Evolutionary conservation across 1,140 invertebrate species (phyloP).

Genomic region (Sweltsa coloradensis): DNA sequence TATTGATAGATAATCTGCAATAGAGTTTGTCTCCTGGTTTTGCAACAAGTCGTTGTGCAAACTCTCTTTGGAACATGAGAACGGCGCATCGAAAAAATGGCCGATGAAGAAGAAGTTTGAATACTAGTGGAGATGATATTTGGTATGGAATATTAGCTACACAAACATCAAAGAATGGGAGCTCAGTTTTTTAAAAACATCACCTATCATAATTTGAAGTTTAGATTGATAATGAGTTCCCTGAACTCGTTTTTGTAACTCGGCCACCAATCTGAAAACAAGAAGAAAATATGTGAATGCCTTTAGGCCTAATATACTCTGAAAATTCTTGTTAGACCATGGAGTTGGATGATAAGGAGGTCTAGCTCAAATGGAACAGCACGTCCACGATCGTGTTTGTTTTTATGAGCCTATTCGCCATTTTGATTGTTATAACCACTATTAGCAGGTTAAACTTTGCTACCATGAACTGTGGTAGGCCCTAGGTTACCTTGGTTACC

Average conservation of each 20-base stretch:
- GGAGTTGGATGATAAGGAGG: too few species aligned
- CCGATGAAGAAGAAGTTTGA: conserved; percentile 89
- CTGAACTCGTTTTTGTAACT: conserved; percentile 95
- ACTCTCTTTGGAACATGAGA: conserved; percentile 98
- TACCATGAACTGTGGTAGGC: too few species aligned
- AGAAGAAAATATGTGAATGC: background rate
- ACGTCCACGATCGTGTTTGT: too few species aligned
- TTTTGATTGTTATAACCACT: too few species aligned
- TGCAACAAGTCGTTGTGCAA: conserved; percentile 92
- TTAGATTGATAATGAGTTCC: conserved; percentile 77
- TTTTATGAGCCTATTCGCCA: too few species aligned
- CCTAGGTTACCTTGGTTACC: too few species aligned
- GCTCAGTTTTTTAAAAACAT: conserved; percentile 85
- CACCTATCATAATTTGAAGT: conserved; percentile 85
- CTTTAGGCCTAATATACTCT: background rate
- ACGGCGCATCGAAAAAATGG: conserved; percentile 79
- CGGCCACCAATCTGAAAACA: conserved; percentile 78
- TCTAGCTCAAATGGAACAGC: too few species aligned
- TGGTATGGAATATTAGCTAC: conserved; percentile 99
- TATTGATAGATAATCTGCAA: conserved; percentile 92
- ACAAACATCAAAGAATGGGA: conserved; percentile 99
- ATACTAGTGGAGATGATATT: conserved; percentile 96
- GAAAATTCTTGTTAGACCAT: background rate
- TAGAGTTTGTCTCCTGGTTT: conserved; percentile 97
- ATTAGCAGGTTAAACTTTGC: too few species aligned